These are phyloP conservation scores for Agonopterix arenella DNA, from an alignment of 2,888 invertebrate genomes.

Conservation along the genomic window DNA sequence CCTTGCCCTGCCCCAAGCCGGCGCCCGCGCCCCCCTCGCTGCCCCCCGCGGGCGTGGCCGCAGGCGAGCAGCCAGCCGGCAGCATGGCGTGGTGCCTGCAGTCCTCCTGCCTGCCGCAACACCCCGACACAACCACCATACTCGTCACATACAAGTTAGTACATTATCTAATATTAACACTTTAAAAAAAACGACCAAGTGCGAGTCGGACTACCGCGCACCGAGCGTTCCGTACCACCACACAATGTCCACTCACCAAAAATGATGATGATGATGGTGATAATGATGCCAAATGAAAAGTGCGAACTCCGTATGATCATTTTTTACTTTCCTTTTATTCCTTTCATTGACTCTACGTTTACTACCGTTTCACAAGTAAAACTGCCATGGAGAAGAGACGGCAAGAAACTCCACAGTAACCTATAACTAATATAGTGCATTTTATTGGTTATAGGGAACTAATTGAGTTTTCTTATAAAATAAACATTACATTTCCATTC, in stretches of 20 bases:
- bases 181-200: neutral
- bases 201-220: neutral
- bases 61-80: conserved; percentile 87
- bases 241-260: too few relatives aligned
- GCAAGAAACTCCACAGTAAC: too few relatives aligned
- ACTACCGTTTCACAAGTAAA: too few relatives aligned
- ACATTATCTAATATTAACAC: neutral
- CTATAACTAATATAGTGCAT: too few relatives aligned
- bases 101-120: conserved; percentile 79
- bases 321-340: too few relatives aligned
- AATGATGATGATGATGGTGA: neutral
- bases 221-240: neutral
- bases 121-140: conserved; percentile 80
- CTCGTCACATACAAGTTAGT: conserved; percentile 79
- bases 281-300: too few relatives aligned
- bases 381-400: too few relatives aligned
- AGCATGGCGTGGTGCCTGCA: conserved; percentile 88
- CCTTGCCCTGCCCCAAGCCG: conserved; percentile 78
- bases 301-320: too few relatives aligned
- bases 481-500: too few relatives aligned
- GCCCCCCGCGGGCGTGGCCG: conserved; percentile 18
- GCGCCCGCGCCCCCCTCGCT: conserved; percentile 63
- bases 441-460: too few relatives aligned
- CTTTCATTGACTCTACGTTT: too few relatives aligned
- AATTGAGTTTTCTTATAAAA: too few relatives aligned